Evolutionary conservation across 2,113 vertebrate genomes (phyloP).

Genomic region (Saguinus imperator): DNA sequence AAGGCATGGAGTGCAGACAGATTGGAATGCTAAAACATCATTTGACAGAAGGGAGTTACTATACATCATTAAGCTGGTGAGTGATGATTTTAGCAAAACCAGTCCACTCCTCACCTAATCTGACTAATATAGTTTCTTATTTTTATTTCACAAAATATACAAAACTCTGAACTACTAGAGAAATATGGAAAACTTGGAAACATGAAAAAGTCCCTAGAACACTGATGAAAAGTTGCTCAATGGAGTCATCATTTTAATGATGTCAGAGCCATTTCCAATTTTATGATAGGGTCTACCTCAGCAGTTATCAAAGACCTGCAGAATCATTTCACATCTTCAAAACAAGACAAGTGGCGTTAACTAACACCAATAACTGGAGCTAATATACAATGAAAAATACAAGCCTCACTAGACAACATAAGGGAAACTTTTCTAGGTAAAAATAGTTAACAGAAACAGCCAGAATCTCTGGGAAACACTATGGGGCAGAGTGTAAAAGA

Average conservation of each 20-base stretch:
- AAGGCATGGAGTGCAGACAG: neutral
- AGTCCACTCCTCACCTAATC: neutral
- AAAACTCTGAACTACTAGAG: neutral
- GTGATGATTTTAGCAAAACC: neutral
- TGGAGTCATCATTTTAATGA: neutral
- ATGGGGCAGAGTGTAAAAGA: neutral
- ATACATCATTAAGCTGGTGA: neutral
- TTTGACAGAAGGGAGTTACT: neutral
- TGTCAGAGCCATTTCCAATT: neutral
- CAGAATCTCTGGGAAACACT: neutral
- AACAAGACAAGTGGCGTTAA: neutral
- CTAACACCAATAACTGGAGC: neutral
- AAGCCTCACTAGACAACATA: neutral
- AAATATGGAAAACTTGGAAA: neutral
- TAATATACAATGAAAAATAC: conserved; percentile 2
- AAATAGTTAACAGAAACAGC: neutral
- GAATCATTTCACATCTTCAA: neutral
- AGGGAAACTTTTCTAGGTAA: neutral
- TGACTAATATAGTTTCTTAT: neutral
- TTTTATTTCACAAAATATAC: neutral
- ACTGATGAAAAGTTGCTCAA: neutral
- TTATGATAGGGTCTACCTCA: neutral
- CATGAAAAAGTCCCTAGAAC: neutral
- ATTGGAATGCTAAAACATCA: neutral
- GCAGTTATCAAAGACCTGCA: neutral